Evolutionary conservation across 2,888 invertebrate species (phyloP).

Genomic region (Drosophila pseudotalamancana): DNA sequence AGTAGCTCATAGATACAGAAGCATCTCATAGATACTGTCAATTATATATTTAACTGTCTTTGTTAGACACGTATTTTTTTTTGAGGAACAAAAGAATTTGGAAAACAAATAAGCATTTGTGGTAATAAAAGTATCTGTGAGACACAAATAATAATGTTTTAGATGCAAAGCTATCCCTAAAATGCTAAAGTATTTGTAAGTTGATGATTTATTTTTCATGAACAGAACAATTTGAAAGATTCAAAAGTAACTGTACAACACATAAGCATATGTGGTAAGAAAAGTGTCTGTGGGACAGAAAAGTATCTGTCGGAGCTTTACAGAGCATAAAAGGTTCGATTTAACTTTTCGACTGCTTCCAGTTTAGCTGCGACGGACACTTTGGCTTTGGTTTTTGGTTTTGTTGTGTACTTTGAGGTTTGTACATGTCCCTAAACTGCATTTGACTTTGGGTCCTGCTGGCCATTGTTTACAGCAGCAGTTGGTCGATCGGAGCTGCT

Average conservation of each 20-base stretch:
- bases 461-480: constrained; percentile 41
- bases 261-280: background rate
- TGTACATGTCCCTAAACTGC: constrained; percentile 47
- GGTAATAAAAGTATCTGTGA: background rate
- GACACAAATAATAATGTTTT: no score
- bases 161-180: background rate
- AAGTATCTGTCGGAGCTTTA: constrained; percentile 1
- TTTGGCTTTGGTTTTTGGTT: constrained; percentile 31
- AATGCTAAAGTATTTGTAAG: background rate
- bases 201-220: background rate
- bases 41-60: no score
- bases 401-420: constrained; percentile 42
- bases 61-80: no score
- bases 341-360: constrained; percentile 1
- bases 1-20: background rate
- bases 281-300: background rate
- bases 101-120: background rate
- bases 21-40: no score
- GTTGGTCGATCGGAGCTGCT: background rate
- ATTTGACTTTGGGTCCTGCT: constrained; percentile 49
- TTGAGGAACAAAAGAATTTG: background rate
- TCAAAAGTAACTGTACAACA: background rate
- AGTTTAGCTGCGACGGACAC: constrained; percentile 26
- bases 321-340: constrained; percentile 14
- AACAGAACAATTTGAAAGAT: background rate